Evolutionary conservation across 2,797 vertebrate species (phyloP), one percentile per base, ranked within the genome.

Genomic region (Harpagifer antarcticus): DNA sequence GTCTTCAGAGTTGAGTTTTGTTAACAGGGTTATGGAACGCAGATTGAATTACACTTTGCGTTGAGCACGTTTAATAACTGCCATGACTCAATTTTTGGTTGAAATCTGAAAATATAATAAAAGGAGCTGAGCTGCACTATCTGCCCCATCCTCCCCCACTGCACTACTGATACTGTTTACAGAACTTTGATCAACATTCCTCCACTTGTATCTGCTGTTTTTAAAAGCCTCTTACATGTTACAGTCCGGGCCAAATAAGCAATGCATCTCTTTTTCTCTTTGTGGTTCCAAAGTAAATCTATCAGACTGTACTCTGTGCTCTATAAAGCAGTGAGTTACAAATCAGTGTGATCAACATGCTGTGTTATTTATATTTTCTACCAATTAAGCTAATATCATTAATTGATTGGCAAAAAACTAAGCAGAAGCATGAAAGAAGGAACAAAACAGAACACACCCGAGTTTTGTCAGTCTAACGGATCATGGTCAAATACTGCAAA

Each of bases 61-160:
- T 84, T 80, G 52, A 78, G 74, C 63, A 13, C 48, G 17, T 82
- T 70, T 76, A 72, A 78, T 72, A 60, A 82, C 74, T 57, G 72
- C 69, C 23, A 16, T 78, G 66, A 85, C 69, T 88, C 69, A 68
- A 55, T 79, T 80, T 76, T 84, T 14, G 65, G 33, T 37, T 37
- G 60, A 71, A 79, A 85, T 44, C 68, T 47, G 40, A 76, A 70
- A 16, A 50, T 17, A 59, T 42, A 45, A 31, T 52, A 52, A 57
- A 72, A 69, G 37, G 47, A 40, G 50, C 48, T 23, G 20, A 23
- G 20, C 2, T 27, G 23, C 3, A 4, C 23, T 27, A 3, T 27
- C 23, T 47, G 68, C 74, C 68, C 76, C 84, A 1, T 74, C 84
- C 83, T 90, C 83, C 88, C 81, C 87, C 77, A 17, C 65, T 2